These are phyloP conservation scores for Cloeon dipterum DNA, from an alignment of 2,888 invertebrate species.

Conservation along the genomic window DNA sequence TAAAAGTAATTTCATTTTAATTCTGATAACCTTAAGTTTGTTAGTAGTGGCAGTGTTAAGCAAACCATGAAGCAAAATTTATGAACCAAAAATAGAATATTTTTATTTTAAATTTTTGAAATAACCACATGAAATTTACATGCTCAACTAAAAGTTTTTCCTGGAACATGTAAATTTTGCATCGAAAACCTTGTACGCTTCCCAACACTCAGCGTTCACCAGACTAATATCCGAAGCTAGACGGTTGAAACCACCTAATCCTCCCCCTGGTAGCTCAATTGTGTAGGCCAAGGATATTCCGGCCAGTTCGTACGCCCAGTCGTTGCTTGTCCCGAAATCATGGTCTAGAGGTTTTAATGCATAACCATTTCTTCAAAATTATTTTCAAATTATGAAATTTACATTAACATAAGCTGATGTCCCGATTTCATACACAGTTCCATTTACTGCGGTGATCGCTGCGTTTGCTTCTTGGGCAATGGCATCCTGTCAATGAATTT, in stretches of 20 bases:
- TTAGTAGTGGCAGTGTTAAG: too few relatives aligned
- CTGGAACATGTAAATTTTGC: background rate
- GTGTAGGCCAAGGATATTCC: background rate
- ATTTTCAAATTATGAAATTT: too few relatives aligned
- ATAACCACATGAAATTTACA: too few relatives aligned
- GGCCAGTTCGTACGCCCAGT: background rate
- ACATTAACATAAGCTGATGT: background rate
- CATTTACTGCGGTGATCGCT: background rate
- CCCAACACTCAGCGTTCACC: background rate
- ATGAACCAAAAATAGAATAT: too few relatives aligned
- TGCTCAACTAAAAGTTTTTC: too few relatives aligned
- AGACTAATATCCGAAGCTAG: background rate
- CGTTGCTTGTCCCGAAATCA: background rate
- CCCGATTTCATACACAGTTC: background rate
- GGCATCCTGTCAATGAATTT: background rate
- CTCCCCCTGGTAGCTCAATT: background rate
- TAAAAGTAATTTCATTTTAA: too few relatives aligned
- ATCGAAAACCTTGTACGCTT: background rate
- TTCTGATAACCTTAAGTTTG: too few relatives aligned
- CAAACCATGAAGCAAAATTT: too few relatives aligned
- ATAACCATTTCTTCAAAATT: too few relatives aligned
- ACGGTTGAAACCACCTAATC: background rate
- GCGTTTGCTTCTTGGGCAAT: background rate
- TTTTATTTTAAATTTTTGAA: too few relatives aligned
- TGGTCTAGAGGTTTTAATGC: too few relatives aligned